Evolutionary conservation across 1,140 invertebrate species (phyloP).

Genomic region (Drosophila kepulauana): DNA sequence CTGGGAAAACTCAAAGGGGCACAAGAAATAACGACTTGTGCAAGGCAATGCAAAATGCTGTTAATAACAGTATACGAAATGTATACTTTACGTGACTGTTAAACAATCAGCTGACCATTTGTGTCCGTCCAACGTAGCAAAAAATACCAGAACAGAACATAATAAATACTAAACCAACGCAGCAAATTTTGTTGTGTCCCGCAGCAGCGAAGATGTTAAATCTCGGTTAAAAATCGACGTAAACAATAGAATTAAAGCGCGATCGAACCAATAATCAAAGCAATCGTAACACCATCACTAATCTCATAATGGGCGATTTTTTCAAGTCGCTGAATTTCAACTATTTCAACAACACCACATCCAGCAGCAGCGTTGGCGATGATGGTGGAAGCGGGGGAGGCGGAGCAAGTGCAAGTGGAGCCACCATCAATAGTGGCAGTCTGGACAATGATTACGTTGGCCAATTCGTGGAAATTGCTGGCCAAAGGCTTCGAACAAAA

Average conservation of each 20-base stretch:
- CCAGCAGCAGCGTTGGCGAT: constrained; percentile 79
- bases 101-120: constrained; percentile 28
- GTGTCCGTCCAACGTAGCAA: constrained; percentile 38
- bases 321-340: constrained; percentile 94
- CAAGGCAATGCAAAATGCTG: not conserved
- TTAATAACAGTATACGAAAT: constrained; percentile 6
- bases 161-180: constrained; percentile 48
- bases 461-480: constrained; percentile 94
- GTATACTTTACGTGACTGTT: constrained; percentile 14
- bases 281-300: not conserved
- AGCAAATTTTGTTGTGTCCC: constrained; percentile 51
- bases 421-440: constrained; percentile 74
- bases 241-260: constrained; percentile 31
- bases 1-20: not conserved
- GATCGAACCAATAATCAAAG: constrained; percentile 18
- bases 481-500: constrained; percentile 94
- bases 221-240: constrained; percentile 47
- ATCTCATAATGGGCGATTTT: constrained; percentile 90
- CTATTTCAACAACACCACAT: constrained; percentile 89
- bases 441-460: constrained; percentile 96
- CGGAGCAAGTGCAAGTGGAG: constrained; percentile 34
- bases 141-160: constrained; percentile 50
- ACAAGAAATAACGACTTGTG: constrained; percentile 1
- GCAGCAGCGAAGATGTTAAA: constrained; percentile 62
- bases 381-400: constrained; percentile 47